phyloP scores from a whole-genome alignment of 2,888 invertebrate genomes.

The Tortrix viridana region DNA sequence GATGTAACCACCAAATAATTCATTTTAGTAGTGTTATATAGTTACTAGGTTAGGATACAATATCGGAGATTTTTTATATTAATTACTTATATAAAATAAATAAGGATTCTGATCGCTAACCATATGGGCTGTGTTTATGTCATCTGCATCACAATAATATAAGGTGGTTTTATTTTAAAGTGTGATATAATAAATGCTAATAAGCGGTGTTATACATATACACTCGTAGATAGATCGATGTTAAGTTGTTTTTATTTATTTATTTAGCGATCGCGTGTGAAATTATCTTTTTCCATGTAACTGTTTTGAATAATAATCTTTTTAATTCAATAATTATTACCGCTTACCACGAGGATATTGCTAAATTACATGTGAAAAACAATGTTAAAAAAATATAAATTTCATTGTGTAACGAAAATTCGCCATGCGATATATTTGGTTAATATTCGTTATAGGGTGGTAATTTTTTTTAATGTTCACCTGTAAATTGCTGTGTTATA shows the following conservation, averaged over 20 bases:
- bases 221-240: constrained; percentile 28
- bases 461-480: too few relatives aligned
- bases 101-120: constrained; percentile 30
- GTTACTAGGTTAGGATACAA: constrained; percentile 46
- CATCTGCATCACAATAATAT: constrained; percentile 67
- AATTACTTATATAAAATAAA: constrained; percentile 22
- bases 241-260: constrained; percentile 26
- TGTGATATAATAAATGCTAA: constrained; percentile 24
- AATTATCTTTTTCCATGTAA: background rate
- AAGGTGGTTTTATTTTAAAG: constrained; percentile 44
- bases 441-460: too few relatives aligned
- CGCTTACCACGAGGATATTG: too few relatives aligned
- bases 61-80: constrained; percentile 36
- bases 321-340: too few relatives aligned
- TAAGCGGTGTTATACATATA: constrained; percentile 21
- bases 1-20: constrained; percentile 81
- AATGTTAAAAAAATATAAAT: too few relatives aligned
- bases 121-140: constrained; percentile 45
- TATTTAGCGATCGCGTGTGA: constrained; percentile 6
- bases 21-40: constrained; percentile 64
- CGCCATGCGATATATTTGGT: too few relatives aligned
- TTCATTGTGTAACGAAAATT: too few relatives aligned
- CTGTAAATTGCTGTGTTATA: too few relatives aligned
- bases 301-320: too few relatives aligned
- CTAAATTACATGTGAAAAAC: too few relatives aligned